phyloP scores from a whole-genome alignment of 2,888 invertebrate species.

The Drosophila emarginata region DNA sequence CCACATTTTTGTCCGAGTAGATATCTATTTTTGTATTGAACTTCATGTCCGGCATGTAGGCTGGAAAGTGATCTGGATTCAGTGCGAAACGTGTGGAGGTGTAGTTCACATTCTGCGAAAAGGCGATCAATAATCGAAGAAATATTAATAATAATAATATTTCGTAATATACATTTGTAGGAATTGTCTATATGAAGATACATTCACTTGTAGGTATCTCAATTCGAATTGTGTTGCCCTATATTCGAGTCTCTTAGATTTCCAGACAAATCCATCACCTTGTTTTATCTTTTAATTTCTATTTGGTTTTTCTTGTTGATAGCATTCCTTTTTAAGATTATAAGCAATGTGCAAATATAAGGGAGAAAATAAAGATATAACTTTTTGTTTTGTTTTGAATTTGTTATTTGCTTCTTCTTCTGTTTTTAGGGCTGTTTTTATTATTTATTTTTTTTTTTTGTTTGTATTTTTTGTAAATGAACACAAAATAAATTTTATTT shows the following conservation, averaged over 20 bases:
- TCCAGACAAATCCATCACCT: background rate
- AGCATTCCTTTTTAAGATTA: background rate
- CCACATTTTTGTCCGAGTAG: constrained; percentile 27
- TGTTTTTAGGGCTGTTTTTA: too few species aligned
- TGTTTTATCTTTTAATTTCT: background rate
- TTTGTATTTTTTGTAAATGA: background rate
- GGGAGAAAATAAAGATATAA: background rate
- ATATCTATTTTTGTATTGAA: constrained; percentile 42
- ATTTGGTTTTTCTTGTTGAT: background rate
- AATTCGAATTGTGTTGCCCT: background rate
- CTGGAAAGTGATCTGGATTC: constrained; percentile 55
- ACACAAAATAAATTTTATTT: constrained; percentile 10
- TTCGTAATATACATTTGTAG: background rate
- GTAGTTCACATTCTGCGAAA: constrained; percentile 52
- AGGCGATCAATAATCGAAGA: background rate
- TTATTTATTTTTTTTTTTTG: background rate
- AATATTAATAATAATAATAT: background rate
- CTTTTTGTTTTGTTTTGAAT: background rate
- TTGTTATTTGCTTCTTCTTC: background rate
- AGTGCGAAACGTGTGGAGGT: constrained; percentile 45
- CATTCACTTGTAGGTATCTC: too few species aligned
- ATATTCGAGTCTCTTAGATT: background rate
- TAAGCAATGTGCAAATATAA: constrained; percentile 9
- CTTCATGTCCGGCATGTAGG: constrained; percentile 55
- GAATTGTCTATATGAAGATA: too few species aligned